Percentiles rank a stretch among this genome's conserved stretches.
Evolutionary conservation across 1,140 invertebrate genomes (phyloP).

Genomic region (Mya arenaria): DNA sequence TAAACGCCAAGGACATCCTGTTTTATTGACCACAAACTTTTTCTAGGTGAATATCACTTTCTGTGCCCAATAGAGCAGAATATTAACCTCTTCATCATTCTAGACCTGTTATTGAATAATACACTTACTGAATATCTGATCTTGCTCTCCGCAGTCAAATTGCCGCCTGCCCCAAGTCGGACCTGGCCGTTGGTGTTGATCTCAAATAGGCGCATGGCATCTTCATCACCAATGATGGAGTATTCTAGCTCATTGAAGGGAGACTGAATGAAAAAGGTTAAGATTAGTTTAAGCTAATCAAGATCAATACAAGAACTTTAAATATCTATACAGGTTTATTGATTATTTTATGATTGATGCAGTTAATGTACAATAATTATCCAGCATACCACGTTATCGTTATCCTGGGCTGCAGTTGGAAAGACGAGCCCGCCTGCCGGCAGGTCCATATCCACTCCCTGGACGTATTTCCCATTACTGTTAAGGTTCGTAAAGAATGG

Average conservation of each 20-base stretch:
- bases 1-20: too few relatives aligned
- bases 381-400: slow-evolving; percentile 27
- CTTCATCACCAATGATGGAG: slow-evolving; percentile 9
- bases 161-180: neutral
- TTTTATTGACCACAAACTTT: too few relatives aligned
- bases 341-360: too few relatives aligned
- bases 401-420: slow-evolving; percentile 1
- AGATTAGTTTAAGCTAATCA: too few relatives aligned
- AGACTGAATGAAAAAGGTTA: slow-evolving; percentile 23
- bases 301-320: too few relatives aligned
- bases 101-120: too few relatives aligned
- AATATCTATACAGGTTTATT: too few relatives aligned
- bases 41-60: too few relatives aligned
- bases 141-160: slow-evolving; percentile 21
- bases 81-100: too few relatives aligned
- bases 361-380: too few relatives aligned
- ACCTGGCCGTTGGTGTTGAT: slow-evolving; percentile 28
- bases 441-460: slow-evolving; percentile 16
- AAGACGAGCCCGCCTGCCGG: slow-evolving; percentile 3
- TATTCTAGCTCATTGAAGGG: slow-evolving; percentile 30
- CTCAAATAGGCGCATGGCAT: slow-evolving; percentile 4
- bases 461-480: neutral
- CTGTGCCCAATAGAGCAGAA: too few relatives aligned
- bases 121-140: slow-evolving; percentile 54
- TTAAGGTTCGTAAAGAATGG: slow-evolving; percentile 18